Conservation (phyloP, 92 coral and sea anemone species). For the Ricordea florida region DNA sequence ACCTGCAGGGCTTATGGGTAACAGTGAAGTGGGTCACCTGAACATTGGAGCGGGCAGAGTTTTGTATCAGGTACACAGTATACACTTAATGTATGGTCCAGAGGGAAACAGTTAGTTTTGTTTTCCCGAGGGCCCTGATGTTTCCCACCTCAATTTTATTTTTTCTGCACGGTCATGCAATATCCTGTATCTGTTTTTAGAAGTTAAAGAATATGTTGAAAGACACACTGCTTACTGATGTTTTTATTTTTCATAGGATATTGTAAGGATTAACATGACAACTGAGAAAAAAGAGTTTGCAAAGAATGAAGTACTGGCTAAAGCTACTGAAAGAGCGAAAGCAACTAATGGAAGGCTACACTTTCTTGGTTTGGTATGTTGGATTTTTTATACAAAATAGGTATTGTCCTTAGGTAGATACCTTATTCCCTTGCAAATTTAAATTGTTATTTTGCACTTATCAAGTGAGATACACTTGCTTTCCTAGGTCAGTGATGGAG, state of each 20-base stretch:
- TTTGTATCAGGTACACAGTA: conserved; percentile 76
- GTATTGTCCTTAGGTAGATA: neutral
- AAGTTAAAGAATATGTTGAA: neutral
- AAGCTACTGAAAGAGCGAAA: conserved; percentile 88
- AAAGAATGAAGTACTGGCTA: conserved; percentile 66
- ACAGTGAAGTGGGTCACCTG: conserved; percentile 98
- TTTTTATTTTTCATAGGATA: conserved; percentile 58
- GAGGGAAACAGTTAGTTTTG: neutral
- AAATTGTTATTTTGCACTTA: neutral
- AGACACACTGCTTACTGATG: neutral
- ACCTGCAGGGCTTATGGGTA: conserved; percentile 98
- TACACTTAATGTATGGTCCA: no score
- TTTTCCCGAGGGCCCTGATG: neutral
- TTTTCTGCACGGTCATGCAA: neutral
- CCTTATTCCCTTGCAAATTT: neutral
- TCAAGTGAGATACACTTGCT: neutral
- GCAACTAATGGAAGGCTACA: conserved; percentile 88
- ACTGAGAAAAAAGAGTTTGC: conserved; percentile 70
- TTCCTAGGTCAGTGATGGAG: conserved; percentile 94
- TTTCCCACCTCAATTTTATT: neutral
- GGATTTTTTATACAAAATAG: neutral
- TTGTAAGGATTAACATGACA: conserved; percentile 96
- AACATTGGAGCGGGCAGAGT: conserved; percentile 97
- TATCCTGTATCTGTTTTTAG: no score
- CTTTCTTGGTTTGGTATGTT: conserved; percentile 86